Percentiles rank a stretch among this genome's conserved stretches.
Conservation (phyloP, 2,888 invertebrate species). For the Drosophila monieri region DNA sequence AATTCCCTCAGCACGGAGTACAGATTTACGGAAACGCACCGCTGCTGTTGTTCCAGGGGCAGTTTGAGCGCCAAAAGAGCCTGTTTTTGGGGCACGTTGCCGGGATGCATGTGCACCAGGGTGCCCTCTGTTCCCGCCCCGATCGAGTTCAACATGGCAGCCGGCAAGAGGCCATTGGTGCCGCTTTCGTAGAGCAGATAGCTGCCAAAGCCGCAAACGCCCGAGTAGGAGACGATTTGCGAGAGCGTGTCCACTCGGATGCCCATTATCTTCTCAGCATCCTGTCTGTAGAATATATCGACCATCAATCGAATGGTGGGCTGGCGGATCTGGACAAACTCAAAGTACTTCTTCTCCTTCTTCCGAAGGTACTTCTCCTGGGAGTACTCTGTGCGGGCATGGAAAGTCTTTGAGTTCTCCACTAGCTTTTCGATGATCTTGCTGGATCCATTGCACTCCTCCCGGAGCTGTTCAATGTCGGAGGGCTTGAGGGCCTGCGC, state of each 20-base stretch:
- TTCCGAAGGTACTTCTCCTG: constrained; percentile 98
- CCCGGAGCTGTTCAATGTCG: constrained; percentile 92
- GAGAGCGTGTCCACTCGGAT: constrained; percentile 94
- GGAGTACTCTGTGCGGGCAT: constrained; percentile 94
- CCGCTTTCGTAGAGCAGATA: constrained; percentile 95
- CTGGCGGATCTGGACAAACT: constrained; percentile 90
- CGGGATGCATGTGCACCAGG: constrained; percentile 91
- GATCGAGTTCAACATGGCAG: constrained; percentile 92
- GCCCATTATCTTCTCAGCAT: constrained; percentile 90
- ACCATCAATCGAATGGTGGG: constrained; percentile 93
- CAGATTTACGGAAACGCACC: constrained; percentile 90
- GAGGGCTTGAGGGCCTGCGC: constrained; percentile 93
- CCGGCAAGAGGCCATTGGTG: constrained; percentile 92
- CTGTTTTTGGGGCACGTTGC: constrained; percentile 91
- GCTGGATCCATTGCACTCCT: constrained; percentile 89
- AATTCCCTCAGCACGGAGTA: constrained; percentile 89
- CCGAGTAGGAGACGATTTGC: constrained; percentile 92
- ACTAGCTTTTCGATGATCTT: constrained; percentile 94
- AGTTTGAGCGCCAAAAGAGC: constrained; percentile 93
- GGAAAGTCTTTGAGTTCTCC: constrained; percentile 95
- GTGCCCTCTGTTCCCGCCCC: constrained; percentile 87
- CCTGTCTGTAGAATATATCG: constrained; percentile 93
- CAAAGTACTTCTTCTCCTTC: constrained; percentile 97
- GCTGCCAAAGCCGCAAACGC: constrained; percentile 90
- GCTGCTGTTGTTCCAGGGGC: constrained; percentile 87